Evolutionary conservation across 1,140 invertebrate genomes (phyloP), one percentile per base, ranked within the genome.

Genomic region (Drosophila cardini): DNA sequence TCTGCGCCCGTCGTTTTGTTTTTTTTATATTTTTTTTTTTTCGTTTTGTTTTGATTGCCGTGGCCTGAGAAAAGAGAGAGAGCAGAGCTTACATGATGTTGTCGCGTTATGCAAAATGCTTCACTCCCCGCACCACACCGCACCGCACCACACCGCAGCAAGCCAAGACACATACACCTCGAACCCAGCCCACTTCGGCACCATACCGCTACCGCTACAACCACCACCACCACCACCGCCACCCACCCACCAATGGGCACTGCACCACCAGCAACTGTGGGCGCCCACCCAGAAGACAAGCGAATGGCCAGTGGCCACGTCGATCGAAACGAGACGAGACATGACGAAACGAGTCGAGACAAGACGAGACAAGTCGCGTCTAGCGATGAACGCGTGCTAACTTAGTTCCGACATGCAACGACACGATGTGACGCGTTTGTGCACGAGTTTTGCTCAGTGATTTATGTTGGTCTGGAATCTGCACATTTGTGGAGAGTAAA

Each of bases 21-120:
- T 40, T 52, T 63, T n/a, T 53, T 21, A n/a, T 10, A 13, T 6
- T 57, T 40, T 34, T 34, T 43, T 58, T 13, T 53, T 36, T n/a
- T 7, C 15, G 7, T 57, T 52, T 5, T 6, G 21, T 13, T 84
- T 86, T 86, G 78, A 75, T 86, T 77, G 74, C 78, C 58, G 45
- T 38, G 48, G 82, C 80, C 81, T 85, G 80, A 84, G 79, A 87
- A 48, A 62, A 36, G 45, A 26, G 46, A 62, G 60, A 62, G 52
- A 55, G 52, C 48, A 55, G 52, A 36, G 52, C 58, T 86, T 76
- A 71, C 78, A 81, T 79, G 78, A 70, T 86, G 78, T 78, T 82
- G 82, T 86, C 82, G 82, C 82, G 68, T 76, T 86, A 86, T 86
- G 83, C 81, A 85, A 85, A 85, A 86, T 72, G 68, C 48, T 60